A percentile compares a stretch with the other conserved stretches of the same genome.
Evolutionary conservation across 1,140 invertebrate genomes (phyloP).

Genomic region (Tenebrio molitor): DNA sequence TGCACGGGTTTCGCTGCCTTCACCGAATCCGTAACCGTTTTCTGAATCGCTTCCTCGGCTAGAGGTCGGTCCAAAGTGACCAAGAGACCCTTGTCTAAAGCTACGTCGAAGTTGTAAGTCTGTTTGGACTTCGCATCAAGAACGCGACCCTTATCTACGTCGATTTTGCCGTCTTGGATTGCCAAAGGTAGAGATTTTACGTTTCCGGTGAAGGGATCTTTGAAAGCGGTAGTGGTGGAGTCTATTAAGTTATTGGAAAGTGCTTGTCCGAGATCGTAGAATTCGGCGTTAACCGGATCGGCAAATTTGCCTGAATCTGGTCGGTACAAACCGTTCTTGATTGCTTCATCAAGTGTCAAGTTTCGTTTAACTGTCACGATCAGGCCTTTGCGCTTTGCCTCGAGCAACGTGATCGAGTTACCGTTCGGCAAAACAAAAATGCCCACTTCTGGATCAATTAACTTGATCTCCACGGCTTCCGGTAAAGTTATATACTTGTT

Average conservation of each 20-base stretch:
- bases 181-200: conserved; percentile 81
- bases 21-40: conserved; percentile 60
- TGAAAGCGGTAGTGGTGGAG: conserved; percentile 81
- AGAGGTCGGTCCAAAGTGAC: conserved; percentile 81
- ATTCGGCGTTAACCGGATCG: conserved; percentile 80
- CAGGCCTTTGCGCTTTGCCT: conserved; percentile 79
- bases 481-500: conserved; percentile 81
- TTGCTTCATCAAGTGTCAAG: conserved; percentile 82
- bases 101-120: conserved; percentile 79
- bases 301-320: conserved; percentile 84
- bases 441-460: conserved; percentile 82
- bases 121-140: conserved; percentile 83
- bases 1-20: conserved; percentile 68
- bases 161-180: conserved; percentile 85
- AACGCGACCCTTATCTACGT: conserved; percentile 81
- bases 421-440: conserved; percentile 76
- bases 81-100: conserved; percentile 80
- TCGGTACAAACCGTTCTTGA: conserved; percentile 82
- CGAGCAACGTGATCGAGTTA: conserved; percentile 76
- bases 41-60: conserved; percentile 64
- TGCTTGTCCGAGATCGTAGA: conserved; percentile 79
- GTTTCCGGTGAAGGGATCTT: conserved; percentile 80
- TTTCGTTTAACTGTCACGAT: conserved; percentile 81
- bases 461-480: conserved; percentile 79
- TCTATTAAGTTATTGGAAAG: conserved; percentile 82